A percentile compares a stretch with the other conserved stretches of the same genome.
Conservation (phyloP, 2,797 vertebrate species). For the Darevskia mixta region DNA sequence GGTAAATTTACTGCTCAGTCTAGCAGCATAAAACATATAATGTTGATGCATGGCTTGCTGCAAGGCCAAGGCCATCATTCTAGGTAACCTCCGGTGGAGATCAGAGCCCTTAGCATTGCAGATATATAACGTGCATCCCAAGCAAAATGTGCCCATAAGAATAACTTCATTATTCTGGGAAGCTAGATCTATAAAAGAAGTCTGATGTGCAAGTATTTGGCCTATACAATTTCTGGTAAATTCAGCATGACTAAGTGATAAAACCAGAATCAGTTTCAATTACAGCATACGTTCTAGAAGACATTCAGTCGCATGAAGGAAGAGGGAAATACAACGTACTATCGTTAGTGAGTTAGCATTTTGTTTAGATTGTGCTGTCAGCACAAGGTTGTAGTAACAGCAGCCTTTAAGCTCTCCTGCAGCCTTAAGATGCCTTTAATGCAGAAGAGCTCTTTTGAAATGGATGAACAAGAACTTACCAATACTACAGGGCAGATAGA, state of each 20-base stretch:
- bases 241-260: conserved; percentile 72
- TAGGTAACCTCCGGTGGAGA: conserved; percentile 73
- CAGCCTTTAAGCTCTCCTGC: background rate
- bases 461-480: conserved; percentile 81
- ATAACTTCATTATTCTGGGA: conserved; percentile 83
- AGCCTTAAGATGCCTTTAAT: rapidly evolving
- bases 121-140: conserved; percentile 76
- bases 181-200: conserved; percentile 80
- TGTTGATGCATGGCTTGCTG: conserved; percentile 65
- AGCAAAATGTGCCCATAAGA: conserved; percentile 77
- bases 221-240: conserved; percentile 79
- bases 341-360: conserved; percentile 17
- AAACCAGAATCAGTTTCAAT: conserved; percentile 73
- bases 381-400: conserved; percentile 2
- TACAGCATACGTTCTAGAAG: conserved; percentile 53
- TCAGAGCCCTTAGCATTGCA: conserved; percentile 72
- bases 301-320: conserved; percentile 49
- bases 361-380: background rate
- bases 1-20: conserved; percentile 68
- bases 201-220: conserved; percentile 74
- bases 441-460: conserved; percentile 14
- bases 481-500: conserved; percentile 92
- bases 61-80: conserved; percentile 71
- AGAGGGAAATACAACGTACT: conserved; percentile 55
- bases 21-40: conserved; percentile 70